Evolutionary conservation across 2,113 vertebrate genomes (phyloP).

Genomic region (Mustelus asterias): DNA sequence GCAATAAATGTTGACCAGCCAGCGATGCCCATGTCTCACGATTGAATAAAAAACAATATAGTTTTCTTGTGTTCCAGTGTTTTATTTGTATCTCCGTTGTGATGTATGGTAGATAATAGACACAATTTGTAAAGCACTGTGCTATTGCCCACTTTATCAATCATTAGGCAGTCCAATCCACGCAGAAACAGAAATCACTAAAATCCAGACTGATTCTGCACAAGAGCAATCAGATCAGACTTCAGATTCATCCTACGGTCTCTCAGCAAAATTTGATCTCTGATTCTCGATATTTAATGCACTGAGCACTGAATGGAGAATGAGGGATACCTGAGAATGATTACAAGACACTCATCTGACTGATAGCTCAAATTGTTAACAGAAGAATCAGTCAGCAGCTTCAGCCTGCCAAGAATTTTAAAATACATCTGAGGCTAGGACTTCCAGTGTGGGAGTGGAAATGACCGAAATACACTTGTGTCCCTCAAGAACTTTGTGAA

Average conservation of each 20-base stretch:
- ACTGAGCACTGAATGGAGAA: conserved; percentile 16
- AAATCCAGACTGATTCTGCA: conserved; percentile 10
- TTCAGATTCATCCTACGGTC: not conserved
- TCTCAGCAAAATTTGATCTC: conserved; percentile 7
- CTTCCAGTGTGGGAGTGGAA: not conserved
- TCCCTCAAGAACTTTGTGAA: not conserved
- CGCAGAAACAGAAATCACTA: not conserved
- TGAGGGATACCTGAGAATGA: conserved; percentile 25
- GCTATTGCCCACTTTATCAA: not conserved
- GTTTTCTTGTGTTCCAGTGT: not conserved
- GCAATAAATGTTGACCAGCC: too few relatives aligned
- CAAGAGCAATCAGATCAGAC: not conserved
- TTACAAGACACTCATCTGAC: not conserved
- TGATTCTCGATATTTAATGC: not conserved
- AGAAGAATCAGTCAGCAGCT: not conserved
- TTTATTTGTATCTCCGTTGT: not conserved
- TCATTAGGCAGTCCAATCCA: not conserved
- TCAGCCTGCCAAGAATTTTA: not conserved
- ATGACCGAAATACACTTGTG: not conserved
- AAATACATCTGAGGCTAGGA: not conserved
- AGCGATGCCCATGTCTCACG: too few relatives aligned
- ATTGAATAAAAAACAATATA: too few relatives aligned
- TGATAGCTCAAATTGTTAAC: not conserved
- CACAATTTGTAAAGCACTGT: not conserved
- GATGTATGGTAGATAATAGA: not conserved